Conservation (phyloP, 2,113 vertebrate species). For the Paralichthys olivaceus region DNA sequence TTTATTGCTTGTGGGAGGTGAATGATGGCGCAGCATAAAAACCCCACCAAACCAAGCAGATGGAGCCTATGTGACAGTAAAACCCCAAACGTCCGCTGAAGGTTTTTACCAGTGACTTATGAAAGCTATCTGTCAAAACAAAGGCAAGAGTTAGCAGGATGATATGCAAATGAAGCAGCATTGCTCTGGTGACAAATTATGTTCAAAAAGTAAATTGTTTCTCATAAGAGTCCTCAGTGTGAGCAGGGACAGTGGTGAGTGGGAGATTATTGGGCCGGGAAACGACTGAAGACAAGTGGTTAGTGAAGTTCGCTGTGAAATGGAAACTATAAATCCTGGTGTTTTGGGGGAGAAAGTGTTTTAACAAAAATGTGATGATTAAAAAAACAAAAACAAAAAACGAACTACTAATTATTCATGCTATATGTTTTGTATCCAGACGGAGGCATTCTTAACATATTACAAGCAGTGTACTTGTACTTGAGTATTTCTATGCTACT, state of each 20-base stretch:
- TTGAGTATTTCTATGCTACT: too few relatives aligned
- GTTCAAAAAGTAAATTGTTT: constrained; percentile 79
- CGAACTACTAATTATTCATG: constrained; percentile 8
- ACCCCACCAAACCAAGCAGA: constrained; percentile 81
- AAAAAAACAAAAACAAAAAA: constrained; percentile 21
- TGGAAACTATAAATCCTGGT: constrained; percentile 30
- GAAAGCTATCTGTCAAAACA: constrained; percentile 86
- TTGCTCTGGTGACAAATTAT: constrained; percentile 77
- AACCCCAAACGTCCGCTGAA: constrained; percentile 83
- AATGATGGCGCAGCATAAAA: constrained; percentile 84
- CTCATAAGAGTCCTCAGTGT: constrained; percentile 58
- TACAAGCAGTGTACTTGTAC: too few relatives aligned
- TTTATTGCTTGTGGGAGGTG: constrained; percentile 85
- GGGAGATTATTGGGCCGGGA: constrained; percentile 44
- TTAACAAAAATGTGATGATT: constrained; percentile 8
- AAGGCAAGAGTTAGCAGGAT: constrained; percentile 78
- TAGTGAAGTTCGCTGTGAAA: constrained; percentile 38
- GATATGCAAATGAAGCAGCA: constrained; percentile 83
- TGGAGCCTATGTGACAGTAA: constrained; percentile 86
- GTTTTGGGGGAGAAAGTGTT: not conserved
- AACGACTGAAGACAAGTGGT: constrained; percentile 52
- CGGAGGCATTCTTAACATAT: too few relatives aligned
- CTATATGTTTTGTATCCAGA: too few relatives aligned
- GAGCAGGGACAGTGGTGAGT: constrained; percentile 50
- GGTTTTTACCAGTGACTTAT: constrained; percentile 85